phyloP scores from a whole-genome alignment of 2,113 vertebrate genomes.

The Channa maculata region DNA sequence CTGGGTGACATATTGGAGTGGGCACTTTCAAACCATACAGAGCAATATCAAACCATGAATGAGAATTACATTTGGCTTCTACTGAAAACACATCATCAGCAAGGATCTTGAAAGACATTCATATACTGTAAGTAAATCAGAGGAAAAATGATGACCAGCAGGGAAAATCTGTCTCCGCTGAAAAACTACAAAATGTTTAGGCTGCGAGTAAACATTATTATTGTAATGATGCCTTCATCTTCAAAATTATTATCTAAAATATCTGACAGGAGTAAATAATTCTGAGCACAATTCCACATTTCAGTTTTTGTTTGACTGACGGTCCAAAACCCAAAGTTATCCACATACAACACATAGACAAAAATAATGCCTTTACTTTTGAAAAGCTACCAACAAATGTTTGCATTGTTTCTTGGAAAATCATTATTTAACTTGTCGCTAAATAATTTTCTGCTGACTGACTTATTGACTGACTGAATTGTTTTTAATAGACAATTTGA shows the following conservation, averaged over 20 bases:
- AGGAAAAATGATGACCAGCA: background rate
- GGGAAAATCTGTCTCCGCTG: background rate
- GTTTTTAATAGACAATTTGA: too few species aligned
- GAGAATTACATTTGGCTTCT: constrained; percentile 42
- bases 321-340: background rate
- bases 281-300: background rate
- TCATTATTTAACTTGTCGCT: background rate
- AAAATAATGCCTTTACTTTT: too few species aligned
- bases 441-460: background rate
- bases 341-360: too few species aligned
- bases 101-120: constrained; percentile 2
- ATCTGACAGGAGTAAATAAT: too few species aligned
- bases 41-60: constrained; percentile 39
- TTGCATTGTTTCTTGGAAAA: too few species aligned
- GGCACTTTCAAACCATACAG: constrained; percentile 43
- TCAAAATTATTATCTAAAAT: background rate
- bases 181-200: background rate
- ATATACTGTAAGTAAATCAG: background rate
- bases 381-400: too few species aligned
- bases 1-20: constrained; percentile 52
- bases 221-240: constrained; percentile 1
- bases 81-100: constrained; percentile 32
- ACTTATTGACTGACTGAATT: too few species aligned
- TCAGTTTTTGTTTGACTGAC: background rate
- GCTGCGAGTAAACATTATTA: background rate